Percentiles rank a stretch among this genome's conserved stretches.
phyloP scores from a whole-genome alignment of 2,888 invertebrate genomes.

The Salpingus planirostris region DNA sequence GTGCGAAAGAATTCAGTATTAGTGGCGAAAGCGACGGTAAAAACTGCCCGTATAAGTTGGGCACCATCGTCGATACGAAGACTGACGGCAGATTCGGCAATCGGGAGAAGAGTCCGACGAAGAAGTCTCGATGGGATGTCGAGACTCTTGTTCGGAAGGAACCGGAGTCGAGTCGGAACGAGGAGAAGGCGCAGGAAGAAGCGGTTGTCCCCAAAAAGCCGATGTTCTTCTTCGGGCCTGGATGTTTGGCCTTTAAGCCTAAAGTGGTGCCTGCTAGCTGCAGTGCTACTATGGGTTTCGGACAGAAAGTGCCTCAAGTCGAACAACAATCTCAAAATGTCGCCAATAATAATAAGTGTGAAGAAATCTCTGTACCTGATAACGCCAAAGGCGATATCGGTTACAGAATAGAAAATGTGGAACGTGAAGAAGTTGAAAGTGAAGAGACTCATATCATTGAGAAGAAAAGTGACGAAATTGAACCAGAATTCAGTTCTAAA shows the following conservation, averaged over 20 bases:
- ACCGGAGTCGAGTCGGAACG: constrained; percentile 7
- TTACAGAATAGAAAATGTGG: constrained; percentile 7
- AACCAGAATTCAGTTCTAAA: no score
- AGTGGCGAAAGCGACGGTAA: constrained; percentile 22
- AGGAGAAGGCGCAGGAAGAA: constrained; percentile 34
- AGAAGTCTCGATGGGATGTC: constrained; percentile 43
- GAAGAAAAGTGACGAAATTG: no score
- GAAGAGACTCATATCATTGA: no score
- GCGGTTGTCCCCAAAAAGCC: constrained; percentile 23
- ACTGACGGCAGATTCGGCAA: constrained; percentile 24
- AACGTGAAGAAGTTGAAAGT: no score
- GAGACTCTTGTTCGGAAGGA: constrained; percentile 22
- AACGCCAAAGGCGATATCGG: constrained; percentile 9
- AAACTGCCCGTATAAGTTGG: constrained; percentile 22
- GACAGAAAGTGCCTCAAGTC: constrained; percentile 15
- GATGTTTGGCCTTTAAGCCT: constrained; percentile 40
- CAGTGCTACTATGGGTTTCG: constrained; percentile 19
- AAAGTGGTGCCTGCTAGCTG: constrained; percentile 14
- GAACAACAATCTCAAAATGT: no score
- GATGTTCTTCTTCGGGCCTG: constrained; percentile 44
- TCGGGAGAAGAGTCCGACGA: constrained; percentile 23
- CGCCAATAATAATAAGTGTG: no score
- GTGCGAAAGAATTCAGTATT: constrained; percentile 13
- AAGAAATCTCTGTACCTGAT: no score
- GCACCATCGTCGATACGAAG: constrained; percentile 29